A percentile compares a stretch with the other conserved stretches of the same genome.
Evolutionary conservation across 2,888 invertebrate genomes (phyloP).

Genomic region (Minunthozetes semirufus): DNA sequence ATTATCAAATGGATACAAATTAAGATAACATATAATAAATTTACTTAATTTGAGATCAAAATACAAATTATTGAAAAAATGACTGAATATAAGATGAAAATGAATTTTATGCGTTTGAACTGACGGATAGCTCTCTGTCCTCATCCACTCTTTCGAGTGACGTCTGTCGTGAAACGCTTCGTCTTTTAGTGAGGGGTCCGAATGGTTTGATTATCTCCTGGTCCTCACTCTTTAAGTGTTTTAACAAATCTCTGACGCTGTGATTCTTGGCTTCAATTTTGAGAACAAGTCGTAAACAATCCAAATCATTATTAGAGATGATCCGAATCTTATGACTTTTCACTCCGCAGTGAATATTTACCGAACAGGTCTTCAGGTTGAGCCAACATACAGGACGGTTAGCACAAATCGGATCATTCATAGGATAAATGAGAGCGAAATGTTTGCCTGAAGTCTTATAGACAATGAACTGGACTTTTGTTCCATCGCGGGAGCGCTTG

Average conservation of each 20-base stretch:
- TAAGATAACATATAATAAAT: background rate
- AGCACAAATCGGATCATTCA: background rate
- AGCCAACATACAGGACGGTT: background rate
- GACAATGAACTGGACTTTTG: constrained; percentile 9
- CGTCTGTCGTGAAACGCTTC: background rate
- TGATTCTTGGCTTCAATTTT: background rate
- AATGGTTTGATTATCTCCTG: background rate
- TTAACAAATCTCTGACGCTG: background rate
- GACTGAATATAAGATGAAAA: background rate
- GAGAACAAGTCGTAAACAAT: background rate
- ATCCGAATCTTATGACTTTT: background rate
- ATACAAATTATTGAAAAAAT: background rate
- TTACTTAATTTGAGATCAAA: constrained; percentile 14
- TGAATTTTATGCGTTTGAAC: background rate
- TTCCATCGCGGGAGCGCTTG: background rate
- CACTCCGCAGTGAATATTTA: background rate
- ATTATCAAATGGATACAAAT: background rate
- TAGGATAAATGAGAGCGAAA: constrained; percentile 8
- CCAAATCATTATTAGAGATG: background rate
- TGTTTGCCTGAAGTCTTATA: constrained; percentile 16
- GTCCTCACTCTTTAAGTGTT: background rate
- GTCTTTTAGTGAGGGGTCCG: background rate
- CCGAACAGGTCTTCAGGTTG: background rate
- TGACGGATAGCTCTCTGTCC: background rate
- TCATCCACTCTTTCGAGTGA: background rate